These are phyloP conservation scores for Notodonta dromedarius DNA, from an alignment of 2,888 invertebrate genomes.

Conservation along the genomic window DNA sequence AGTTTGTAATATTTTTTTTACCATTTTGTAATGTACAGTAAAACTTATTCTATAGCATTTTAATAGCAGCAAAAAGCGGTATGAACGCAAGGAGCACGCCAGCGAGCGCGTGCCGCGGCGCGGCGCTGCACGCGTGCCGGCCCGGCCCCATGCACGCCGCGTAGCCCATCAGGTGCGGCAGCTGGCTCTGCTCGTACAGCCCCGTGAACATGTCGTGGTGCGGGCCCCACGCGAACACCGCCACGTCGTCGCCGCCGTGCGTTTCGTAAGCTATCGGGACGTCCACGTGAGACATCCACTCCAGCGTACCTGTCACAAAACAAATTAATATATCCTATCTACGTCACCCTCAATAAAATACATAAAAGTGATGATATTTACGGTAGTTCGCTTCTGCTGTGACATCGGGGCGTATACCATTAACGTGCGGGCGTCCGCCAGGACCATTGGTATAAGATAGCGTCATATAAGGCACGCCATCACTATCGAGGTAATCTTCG, in stretches of 20 bases:
- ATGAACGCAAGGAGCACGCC: background rate
- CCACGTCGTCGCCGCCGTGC: slow-evolving; percentile 91
- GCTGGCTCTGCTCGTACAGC: slow-evolving; percentile 89
- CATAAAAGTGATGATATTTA: slow-evolving; percentile 43
- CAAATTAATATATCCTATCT: background rate
- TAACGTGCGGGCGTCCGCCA: slow-evolving; percentile 83
- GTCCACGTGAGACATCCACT: slow-evolving; percentile 68
- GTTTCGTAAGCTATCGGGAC: slow-evolving; percentile 85
- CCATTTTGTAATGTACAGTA: too few species aligned
- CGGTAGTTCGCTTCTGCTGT: slow-evolving; percentile 59
- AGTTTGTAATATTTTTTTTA: too few species aligned
- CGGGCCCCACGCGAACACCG: slow-evolving; percentile 88
- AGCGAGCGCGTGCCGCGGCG: slow-evolving; percentile 3
- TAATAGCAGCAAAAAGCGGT: background rate
- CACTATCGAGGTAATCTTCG: slow-evolving; percentile 63
- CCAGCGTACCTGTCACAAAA: slow-evolving; percentile 28
- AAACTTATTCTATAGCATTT: background rate
- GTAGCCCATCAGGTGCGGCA: slow-evolving; percentile 89
- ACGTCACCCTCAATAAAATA: background rate
- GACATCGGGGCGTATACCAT: slow-evolving; percentile 79
- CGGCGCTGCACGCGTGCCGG: slow-evolving; percentile 54
- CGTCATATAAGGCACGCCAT: slow-evolving; percentile 80
- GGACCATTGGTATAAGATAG: slow-evolving; percentile 83
- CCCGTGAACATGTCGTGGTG: slow-evolving; percentile 90
- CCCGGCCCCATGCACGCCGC: slow-evolving; percentile 88